These are phyloP conservation scores for Tortrix viridana DNA, from an alignment of 2,888 invertebrate species.

Conservation along the genomic window DNA sequence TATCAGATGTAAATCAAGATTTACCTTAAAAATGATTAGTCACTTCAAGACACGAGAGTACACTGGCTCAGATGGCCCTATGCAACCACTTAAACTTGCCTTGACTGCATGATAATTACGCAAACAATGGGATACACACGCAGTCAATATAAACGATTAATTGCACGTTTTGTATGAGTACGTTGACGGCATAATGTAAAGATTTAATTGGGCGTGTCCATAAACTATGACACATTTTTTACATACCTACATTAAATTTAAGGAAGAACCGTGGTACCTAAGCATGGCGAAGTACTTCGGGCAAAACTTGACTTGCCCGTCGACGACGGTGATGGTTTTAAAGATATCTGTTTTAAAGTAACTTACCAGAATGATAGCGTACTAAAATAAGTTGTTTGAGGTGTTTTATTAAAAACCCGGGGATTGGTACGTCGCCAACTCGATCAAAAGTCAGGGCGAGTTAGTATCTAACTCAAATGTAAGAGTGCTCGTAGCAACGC, in stretches of 20 bases:
- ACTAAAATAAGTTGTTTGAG: too few species aligned
- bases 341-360: too few species aligned
- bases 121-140: slow-evolving; percentile 62
- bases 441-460: too few species aligned
- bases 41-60: slow-evolving; percentile 11
- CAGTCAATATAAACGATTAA: slow-evolving; percentile 34
- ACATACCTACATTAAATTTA: not conserved
- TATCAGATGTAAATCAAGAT: not conserved
- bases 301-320: too few species aligned
- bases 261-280: not conserved
- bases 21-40: slow-evolving; percentile 12
- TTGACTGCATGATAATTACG: slow-evolving; percentile 68
- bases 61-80: slow-evolving; percentile 43
- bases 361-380: too few species aligned
- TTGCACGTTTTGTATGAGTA: slow-evolving; percentile 27
- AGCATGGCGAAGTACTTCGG: too few species aligned
- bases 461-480: too few species aligned
- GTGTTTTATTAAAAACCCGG: too few species aligned
- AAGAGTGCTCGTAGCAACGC: too few species aligned
- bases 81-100: slow-evolving; percentile 52
- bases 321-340: too few species aligned
- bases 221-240: slow-evolving; percentile 1
- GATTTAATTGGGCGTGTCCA: slow-evolving; percentile 14
- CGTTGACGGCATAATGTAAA: slow-evolving; percentile 10
- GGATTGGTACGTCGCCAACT: too few species aligned